These are phyloP conservation scores for Camelus bactrianus DNA, from an alignment of 2,113 vertebrate genomes.

Conservation along the genomic window DNA sequence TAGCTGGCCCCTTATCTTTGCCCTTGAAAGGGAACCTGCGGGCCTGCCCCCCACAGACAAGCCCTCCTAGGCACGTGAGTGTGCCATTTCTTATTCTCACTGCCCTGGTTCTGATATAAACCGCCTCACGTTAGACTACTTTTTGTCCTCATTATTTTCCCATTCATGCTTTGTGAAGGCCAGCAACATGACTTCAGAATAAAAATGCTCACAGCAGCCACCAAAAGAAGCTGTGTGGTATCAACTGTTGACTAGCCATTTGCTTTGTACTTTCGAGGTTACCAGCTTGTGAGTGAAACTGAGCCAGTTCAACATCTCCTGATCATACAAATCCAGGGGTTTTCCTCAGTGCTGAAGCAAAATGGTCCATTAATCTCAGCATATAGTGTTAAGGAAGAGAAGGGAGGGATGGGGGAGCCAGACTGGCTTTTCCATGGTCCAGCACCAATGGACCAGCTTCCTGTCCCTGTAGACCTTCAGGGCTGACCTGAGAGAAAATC, in stretches of 20 bases:
- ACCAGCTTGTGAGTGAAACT: not conserved
- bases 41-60: not conserved
- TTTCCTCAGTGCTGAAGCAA: slow-evolving; percentile 55
- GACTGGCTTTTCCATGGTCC: too few species aligned
- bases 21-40: slow-evolving; percentile 50
- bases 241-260: slow-evolving; percentile 45
- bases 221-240: not conserved
- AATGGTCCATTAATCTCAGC: slow-evolving; percentile 28
- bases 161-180: slow-evolving; percentile 62
- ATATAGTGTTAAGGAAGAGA: not conserved
- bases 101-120: slow-evolving; percentile 5
- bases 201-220: slow-evolving; percentile 61
- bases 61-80: not conserved
- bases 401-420: not conserved
- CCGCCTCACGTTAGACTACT: slow-evolving; percentile 26
- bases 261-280: slow-evolving; percentile 37
- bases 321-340: slow-evolving; percentile 43
- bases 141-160: slow-evolving; percentile 76
- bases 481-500: not conserved
- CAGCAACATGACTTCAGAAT: slow-evolving; percentile 13
- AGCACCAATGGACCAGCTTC: not conserved
- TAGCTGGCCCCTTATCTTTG: slow-evolving; percentile 36
- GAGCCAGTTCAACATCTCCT: slow-evolving; percentile 66
- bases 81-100: not conserved
- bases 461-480: not conserved